Evolutionary conservation across 2,113 vertebrate genomes (phyloP), one percentile per base, ranked within the genome.

Genomic region (Lasiurus cinereus): DNA sequence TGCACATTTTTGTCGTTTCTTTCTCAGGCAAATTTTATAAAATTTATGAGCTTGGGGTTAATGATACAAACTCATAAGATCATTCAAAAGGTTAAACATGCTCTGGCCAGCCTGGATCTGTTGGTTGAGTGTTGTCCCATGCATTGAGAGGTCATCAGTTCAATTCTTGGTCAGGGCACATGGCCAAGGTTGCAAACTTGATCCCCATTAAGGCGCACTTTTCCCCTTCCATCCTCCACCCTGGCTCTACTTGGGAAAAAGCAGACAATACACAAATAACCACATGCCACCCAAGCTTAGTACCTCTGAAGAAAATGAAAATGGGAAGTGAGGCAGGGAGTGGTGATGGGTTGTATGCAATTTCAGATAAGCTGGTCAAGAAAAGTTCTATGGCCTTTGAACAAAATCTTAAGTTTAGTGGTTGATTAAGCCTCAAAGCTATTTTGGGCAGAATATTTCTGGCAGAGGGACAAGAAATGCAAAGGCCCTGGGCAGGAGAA

Each of bases 271-370:
- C 18, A 33, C 16, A 39, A 9, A 48, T 14, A n/a, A 22, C 70
- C n/a, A 3, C 0, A 2, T 2, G 6, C 5, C 16, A 8, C 9
- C 16, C 2, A 1, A 54, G 4, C 1, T 33, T 18, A 31, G 31
- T 31, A 19, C 24, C 24, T 27, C 1, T 5, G 11, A n/a, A 18
- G 46, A 64, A 82, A 43, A 24, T 0, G 3, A 15, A 16, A 52
- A 62, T 33, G 12, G 21, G 29, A 13, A 33, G 4, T 22, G 7
- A 16, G 83, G 16, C 62, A 24, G 18, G 24, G 1, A 80, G 19
- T 33, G 27, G 15, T 31, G 24, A 31, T 0, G 18, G 46, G 24
- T 43, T 19, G 13, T 10, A 5, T 39, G 46, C 46, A 5, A 3
- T 21, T 54, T 70, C 36, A 70, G 29, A 21, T 6, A n/a, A 16